These are phyloP conservation scores for Pseudomyrmex sp. DNA, from an alignment of 1,140 invertebrate genomes.

Conservation along the genomic window DNA sequence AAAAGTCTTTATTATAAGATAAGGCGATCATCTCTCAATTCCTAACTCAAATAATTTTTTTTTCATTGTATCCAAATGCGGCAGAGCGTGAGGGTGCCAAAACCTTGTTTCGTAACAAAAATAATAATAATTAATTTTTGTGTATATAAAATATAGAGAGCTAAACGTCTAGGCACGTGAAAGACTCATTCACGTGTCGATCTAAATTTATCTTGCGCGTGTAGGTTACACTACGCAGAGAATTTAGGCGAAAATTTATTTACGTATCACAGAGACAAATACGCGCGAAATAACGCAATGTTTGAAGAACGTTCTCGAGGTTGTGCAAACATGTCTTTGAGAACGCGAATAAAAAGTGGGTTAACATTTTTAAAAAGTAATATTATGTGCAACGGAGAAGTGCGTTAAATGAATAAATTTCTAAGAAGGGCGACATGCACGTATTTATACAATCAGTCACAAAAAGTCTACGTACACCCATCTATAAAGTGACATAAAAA, in stretches of 20 bases:
- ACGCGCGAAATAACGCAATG: not conserved
- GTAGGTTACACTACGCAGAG: constrained; percentile 6
- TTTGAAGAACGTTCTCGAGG: not conserved
- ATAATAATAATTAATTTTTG: constrained; percentile 2
- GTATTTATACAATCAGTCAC: too few species aligned
- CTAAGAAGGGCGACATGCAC: constrained; percentile 9
- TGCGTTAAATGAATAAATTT: constrained; percentile 16
- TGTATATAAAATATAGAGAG: not conserved
- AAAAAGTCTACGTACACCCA: too few species aligned
- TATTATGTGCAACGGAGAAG: not conserved
- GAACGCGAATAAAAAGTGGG: not conserved
- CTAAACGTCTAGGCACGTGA: constrained; percentile 6
- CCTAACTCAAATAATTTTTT: too few species aligned
- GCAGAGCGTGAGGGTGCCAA: not conserved
- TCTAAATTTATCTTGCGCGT: constrained; percentile 38
- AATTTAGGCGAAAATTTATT: constrained; percentile 41
- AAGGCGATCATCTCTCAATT: too few species aligned
- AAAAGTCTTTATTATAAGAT: too few species aligned
- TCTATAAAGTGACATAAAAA: too few species aligned
- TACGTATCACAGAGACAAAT: not conserved
- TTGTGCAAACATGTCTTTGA: too few species aligned
- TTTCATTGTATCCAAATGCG: not conserved
- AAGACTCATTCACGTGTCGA: constrained; percentile 41
- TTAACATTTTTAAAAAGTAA: not conserved
- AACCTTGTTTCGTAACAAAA: constrained; percentile 16